Evolutionary conservation across 2,113 vertebrate genomes (phyloP).

Genomic region (Castor canadensis): DNA sequence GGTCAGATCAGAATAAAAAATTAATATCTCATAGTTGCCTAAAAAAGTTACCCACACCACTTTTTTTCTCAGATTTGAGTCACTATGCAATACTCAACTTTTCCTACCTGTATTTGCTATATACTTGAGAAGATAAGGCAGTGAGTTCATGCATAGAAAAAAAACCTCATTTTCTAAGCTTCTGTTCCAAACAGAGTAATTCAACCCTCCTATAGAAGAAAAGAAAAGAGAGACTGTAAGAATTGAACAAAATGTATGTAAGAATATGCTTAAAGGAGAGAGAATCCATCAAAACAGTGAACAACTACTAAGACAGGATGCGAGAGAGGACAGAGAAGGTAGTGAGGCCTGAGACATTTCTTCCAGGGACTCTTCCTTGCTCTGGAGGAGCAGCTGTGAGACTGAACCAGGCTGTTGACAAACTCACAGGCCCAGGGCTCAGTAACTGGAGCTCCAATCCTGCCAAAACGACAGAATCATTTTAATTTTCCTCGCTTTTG

Average conservation of each 20-base stretch:
- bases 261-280: not conserved
- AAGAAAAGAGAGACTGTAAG: not conserved
- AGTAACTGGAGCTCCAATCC: not conserved
- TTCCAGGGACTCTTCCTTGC: not conserved
- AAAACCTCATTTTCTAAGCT: not conserved
- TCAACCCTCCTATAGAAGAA: not conserved
- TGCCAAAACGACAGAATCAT: not conserved
- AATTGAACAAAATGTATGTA: not conserved
- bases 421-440: not conserved
- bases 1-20: not conserved
- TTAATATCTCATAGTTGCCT: not conserved
- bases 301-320: not conserved
- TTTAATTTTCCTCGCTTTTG: slow-evolving; percentile 3
- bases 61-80: not conserved
- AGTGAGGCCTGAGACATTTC: not conserved
- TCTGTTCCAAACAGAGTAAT: not conserved
- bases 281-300: not conserved
- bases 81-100: not conserved
- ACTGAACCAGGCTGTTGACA: not conserved
- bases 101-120: not conserved
- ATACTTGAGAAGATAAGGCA: not conserved
- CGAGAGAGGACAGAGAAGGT: not conserved
- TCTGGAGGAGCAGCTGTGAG: not conserved
- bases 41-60: not conserved
- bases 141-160: not conserved